phyloP scores from a whole-genome alignment of 1,140 invertebrate species.

The Diploscapter pachys region DNA sequence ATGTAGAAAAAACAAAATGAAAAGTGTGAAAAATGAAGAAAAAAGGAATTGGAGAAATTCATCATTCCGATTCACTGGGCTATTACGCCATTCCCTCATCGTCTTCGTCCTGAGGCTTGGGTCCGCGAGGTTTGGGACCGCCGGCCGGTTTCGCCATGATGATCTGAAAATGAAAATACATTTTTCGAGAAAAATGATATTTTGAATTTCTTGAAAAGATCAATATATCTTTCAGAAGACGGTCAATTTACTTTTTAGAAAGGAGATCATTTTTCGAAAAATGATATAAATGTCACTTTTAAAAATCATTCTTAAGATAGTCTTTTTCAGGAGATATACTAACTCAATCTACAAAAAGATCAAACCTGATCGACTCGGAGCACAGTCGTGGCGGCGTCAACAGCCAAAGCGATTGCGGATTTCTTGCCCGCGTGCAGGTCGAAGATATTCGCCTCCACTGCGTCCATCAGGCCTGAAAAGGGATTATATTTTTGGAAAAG shows the following conservation, averaged over 20 bases:
- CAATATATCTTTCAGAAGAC: not conserved
- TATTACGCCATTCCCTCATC: constrained; percentile 52
- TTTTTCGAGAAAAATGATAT: too few species aligned
- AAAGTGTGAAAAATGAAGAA: constrained; percentile 18
- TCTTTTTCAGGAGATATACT: not conserved
- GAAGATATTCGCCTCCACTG: constrained; percentile 72
- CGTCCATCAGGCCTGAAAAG: constrained; percentile 67
- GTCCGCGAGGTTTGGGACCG: constrained; percentile 47
- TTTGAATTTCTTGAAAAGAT: too few species aligned
- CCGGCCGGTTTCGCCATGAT: constrained; percentile 57
- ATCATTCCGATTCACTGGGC: not conserved
- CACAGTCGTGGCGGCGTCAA: constrained; percentile 84
- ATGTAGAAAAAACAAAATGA: not conserved
- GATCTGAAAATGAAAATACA: constrained; percentile 36
- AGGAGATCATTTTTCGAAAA: not conserved
- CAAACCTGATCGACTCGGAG: constrained; percentile 80
- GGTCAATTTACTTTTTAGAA: not conserved
- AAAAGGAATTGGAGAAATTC: constrained; percentile 2
- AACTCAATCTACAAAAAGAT: not conserved
- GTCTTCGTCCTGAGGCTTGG: constrained; percentile 55
- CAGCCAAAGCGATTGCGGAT: constrained; percentile 92
- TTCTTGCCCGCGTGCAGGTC: constrained; percentile 83
- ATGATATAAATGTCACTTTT: not conserved
- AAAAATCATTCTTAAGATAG: not conserved
- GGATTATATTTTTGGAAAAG: constrained; percentile 29